Evolutionary conservation across 2,797 vertebrate species (phyloP), one percentile per base, ranked within the genome.

Genomic region (Columba guinea): DNA sequence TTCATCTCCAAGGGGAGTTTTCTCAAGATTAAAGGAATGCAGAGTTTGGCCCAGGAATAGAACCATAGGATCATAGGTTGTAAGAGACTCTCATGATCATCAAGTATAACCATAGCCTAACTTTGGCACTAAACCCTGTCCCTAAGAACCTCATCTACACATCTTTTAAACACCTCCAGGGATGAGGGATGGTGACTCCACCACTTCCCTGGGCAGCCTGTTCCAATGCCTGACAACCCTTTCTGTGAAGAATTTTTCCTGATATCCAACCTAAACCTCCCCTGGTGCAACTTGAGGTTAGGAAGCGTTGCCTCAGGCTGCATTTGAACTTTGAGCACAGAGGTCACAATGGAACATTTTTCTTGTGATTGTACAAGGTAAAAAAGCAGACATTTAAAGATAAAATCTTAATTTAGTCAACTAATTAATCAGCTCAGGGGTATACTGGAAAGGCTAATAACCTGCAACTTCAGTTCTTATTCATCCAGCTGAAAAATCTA

Each of bases 361-460:
- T 62, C 82, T 91, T 90, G 30, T 14, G 65, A 26, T 85, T 62
- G 55, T 65, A 52, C 17, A 55, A 34, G 23, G 55, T 64, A 87
- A 76, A 93, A 83, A 83, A 49, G 56, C 17, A 78, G 21, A 60
- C 6, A 17, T 22, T 71, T 89, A 63, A 4, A 93, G 84, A 96
- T 91, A 93, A 91, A 89, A 96, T 84, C 79, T 73, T 53, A 89
- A 94, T 81, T 89, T 81, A 86, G 35, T 73, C 46, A 37, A 73
- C 91, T 34, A 84, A 23, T 60, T 35, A 91, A 86, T 63, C 59
- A 79, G 55, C 2, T 13, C n/a, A 71, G 28, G 15, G 11, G 13
- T 67, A 55, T 21, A 77, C 11, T 11, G 56, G 52, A 60, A 95
- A 86, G 30, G 30, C 30, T 78, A 87, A 80, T 84, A 83, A 79